Conservation (phyloP, 2,888 invertebrate species). For the Ectobius pallidus region DNA sequence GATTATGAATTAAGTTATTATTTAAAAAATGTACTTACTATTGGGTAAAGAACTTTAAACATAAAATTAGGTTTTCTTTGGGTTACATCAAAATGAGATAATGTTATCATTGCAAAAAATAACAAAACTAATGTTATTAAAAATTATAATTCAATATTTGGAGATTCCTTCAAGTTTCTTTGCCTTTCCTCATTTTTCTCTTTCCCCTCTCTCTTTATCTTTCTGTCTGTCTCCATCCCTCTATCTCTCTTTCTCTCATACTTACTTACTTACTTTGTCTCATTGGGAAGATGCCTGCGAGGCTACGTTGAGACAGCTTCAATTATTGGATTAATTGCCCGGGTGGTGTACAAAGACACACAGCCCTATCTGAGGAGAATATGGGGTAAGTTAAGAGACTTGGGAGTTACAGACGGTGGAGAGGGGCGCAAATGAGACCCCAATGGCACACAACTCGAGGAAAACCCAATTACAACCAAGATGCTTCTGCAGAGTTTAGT, state of each 20-base stretch:
- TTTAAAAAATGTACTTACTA: too few relatives aligned
- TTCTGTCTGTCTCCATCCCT: neutral
- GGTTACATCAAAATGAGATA: too few relatives aligned
- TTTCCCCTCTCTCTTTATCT: neutral
- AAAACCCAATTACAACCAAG: slow-evolving; percentile 41
- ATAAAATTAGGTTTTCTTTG: too few relatives aligned
- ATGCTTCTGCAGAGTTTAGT: slow-evolving; percentile 24
- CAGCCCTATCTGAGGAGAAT: slow-evolving; percentile 17
- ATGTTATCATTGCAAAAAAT: too few relatives aligned
- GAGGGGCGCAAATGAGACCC: slow-evolving; percentile 43
- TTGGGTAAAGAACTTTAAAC: too few relatives aligned
- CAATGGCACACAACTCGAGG: slow-evolving; percentile 42
- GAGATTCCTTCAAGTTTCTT: too few relatives aligned
- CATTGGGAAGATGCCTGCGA: slow-evolving; percentile 31
- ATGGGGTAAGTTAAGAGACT: slow-evolving; percentile 15
- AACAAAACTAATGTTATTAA: too few relatives aligned
- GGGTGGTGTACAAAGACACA: slow-evolving; percentile 42
- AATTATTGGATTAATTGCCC: slow-evolving; percentile 44
- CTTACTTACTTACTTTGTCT: too few relatives aligned
- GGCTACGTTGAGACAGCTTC: slow-evolving; percentile 41
- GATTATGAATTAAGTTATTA: too few relatives aligned
- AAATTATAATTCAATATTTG: too few relatives aligned
- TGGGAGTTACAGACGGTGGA: slow-evolving; percentile 19
- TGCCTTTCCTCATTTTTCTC: too few relatives aligned
- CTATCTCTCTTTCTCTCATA: neutral